Base-by-base conservation (phyloP, 2,113 vertebrate genomes). In the Galemys pyrenaicus region DNA sequence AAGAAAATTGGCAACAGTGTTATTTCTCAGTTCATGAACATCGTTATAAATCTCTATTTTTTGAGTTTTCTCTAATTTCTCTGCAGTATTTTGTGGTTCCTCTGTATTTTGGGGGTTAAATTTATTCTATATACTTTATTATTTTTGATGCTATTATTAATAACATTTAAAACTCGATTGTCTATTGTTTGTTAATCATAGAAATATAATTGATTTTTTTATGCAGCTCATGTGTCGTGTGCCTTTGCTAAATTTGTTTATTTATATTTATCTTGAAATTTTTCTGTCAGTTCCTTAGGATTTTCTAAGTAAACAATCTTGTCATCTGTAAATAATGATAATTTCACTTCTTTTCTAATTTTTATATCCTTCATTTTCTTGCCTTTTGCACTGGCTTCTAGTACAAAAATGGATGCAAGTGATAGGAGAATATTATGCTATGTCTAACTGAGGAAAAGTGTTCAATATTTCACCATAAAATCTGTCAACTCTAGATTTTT, bases 281-380 rank as follows among this genome's bases (percentile, higher is more conserved):
- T 93, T 93, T 80, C 64, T 74, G 35, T 62, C 67, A 32, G 54
- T 39, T 88, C 73, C 70, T 54, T 71, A 82, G 70, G 7, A 75
- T 87, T 77, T 82, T 92, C 10, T 71, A 1, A 60, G 70, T 56
- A 60, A 35, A 86, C 22, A n/a, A 1, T 82, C 54, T 73, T 84
- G 10, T 60, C 41, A 80, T 89, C 60, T 89, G 24, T 89, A n/a
- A 74, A 41, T 77, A 70, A 51, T 84, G 60, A 75, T 13, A 89
- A 39, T 89, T 80, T 88, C 22, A 82, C 41, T 56, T 82, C 11
- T 74, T 87, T 79, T 44, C 26, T 41, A 67, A 10, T 54, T 62
- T 94, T 37, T 87, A 26, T 92, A 30, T 51, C 32, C 89, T 70
- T 86, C 89, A 7, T 44, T 73, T 91, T 73, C 78, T 75, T 62